Evolutionary conservation across 2,797 vertebrate species (phyloP).

Genomic region (Pseudochirops corinnae): DNA sequence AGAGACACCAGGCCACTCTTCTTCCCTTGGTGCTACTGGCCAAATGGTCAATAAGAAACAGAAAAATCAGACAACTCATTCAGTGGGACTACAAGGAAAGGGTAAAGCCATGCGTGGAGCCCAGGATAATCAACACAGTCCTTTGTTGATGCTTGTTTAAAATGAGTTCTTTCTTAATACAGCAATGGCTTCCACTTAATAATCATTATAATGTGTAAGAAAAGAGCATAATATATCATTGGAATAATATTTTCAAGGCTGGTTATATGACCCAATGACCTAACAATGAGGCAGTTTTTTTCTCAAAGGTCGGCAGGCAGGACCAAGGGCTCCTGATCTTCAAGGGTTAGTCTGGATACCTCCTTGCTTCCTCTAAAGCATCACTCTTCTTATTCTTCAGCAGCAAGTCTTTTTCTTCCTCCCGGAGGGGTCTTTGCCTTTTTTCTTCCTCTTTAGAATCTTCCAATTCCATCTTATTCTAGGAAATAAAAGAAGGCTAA

Average conservation of each 20-base stretch:
- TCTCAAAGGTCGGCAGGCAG: neutral
- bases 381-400: slow-evolving; percentile 73
- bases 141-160: slow-evolving; percentile 45
- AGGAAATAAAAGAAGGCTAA: slow-evolving; percentile 44
- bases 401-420: slow-evolving; percentile 66
- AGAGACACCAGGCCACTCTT: neutral
- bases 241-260: slow-evolving; percentile 40
- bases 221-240: slow-evolving; percentile 9
- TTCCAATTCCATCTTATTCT: slow-evolving; percentile 82
- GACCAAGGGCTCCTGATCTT: neutral
- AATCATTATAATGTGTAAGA: slow-evolving; percentile 26
- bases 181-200: slow-evolving; percentile 43
- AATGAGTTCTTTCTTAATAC: slow-evolving; percentile 39
- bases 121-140: neutral
- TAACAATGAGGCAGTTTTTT: neutral
- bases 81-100: neutral
- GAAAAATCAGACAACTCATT: neutral
- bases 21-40: neutral
- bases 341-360: slow-evolving; percentile 61
- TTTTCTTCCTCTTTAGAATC: slow-evolving; percentile 78
- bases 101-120: neutral
- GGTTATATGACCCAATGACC: slow-evolving; percentile 4
- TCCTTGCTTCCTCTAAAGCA: slow-evolving; percentile 72
- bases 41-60: neutral
- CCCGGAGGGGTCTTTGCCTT: slow-evolving; percentile 78